A percentile compares a stretch with the other conserved stretches of the same genome.
Conservation (phyloP, 2,797 vertebrate genomes). For the Cuculus canorus region DNA sequence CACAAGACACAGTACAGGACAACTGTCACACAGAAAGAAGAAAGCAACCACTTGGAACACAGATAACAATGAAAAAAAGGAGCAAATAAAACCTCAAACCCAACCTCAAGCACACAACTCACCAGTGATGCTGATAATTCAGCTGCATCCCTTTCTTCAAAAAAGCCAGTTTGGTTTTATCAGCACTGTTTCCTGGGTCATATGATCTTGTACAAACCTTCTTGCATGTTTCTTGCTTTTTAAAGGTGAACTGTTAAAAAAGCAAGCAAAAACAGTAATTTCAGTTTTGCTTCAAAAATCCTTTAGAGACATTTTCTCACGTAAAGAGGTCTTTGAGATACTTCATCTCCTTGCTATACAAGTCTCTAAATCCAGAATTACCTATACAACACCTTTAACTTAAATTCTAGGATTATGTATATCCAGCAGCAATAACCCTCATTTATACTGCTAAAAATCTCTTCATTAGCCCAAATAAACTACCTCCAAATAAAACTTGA, state of each 20-base stretch:
- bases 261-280: neutral
- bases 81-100: neutral
- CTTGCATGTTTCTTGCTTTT: conserved; percentile 76
- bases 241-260: conserved; percentile 86
- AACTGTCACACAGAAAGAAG: neutral
- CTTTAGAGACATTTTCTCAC: neutral
- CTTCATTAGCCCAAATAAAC: neutral
- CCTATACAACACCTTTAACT: neutral
- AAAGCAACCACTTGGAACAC: neutral
- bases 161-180: conserved; percentile 83
- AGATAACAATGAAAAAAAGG: neutral
- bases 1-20: neutral
- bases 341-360: neutral
- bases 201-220: conserved; percentile 84
- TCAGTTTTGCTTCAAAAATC: neutral
- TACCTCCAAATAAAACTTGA: neutral
- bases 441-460: neutral
- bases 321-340: neutral
- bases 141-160: conserved; percentile 91
- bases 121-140: conserved; percentile 95
- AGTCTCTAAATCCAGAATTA: neutral
- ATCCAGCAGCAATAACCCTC: neutral
- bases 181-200: conserved; percentile 59
- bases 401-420: neutral
- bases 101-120: conserved; percentile 8